phyloP scores from a whole-genome alignment of 2,113 vertebrate genomes.

The Cheirogaleus medius region DNA sequence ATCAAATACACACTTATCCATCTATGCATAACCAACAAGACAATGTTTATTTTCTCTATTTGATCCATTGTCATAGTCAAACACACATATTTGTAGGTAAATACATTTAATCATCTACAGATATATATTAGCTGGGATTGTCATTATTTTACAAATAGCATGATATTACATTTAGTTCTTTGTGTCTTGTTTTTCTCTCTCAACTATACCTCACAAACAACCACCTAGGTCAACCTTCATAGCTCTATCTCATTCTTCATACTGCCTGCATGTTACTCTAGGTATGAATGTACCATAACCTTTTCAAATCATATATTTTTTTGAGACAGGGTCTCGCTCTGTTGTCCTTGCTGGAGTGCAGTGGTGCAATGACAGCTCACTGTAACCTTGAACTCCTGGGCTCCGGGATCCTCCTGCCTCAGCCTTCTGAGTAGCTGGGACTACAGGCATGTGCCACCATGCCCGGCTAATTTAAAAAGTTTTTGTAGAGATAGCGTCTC shows the following conservation, averaged over 20 bases:
- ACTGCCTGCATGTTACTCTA: neutral
- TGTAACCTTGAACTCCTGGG: too few species aligned
- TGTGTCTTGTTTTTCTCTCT: neutral
- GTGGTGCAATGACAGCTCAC: too few species aligned
- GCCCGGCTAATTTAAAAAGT: too few species aligned
- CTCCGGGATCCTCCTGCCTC: too few species aligned
- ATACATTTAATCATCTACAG: neutral
- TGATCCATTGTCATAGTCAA: neutral
- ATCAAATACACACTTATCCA: neutral
- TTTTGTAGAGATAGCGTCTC: too few species aligned
- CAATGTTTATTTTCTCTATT: neutral
- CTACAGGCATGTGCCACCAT: too few species aligned
- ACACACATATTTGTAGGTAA: neutral
- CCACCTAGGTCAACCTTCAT: neutral
- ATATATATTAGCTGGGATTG: neutral
- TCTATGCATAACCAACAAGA: neutral
- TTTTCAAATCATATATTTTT: neutral
- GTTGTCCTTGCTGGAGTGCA: too few species aligned
- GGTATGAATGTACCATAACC: neutral
- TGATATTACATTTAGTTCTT: neutral
- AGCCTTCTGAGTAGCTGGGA: too few species aligned
- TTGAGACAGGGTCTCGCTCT: too few species aligned
- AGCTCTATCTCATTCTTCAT: neutral
- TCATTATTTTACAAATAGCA: conserved; percentile 19
- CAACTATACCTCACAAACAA: neutral